Evolutionary conservation across 1,140 invertebrate species (phyloP).

Genomic region (Oryctes rhinoceros): DNA sequence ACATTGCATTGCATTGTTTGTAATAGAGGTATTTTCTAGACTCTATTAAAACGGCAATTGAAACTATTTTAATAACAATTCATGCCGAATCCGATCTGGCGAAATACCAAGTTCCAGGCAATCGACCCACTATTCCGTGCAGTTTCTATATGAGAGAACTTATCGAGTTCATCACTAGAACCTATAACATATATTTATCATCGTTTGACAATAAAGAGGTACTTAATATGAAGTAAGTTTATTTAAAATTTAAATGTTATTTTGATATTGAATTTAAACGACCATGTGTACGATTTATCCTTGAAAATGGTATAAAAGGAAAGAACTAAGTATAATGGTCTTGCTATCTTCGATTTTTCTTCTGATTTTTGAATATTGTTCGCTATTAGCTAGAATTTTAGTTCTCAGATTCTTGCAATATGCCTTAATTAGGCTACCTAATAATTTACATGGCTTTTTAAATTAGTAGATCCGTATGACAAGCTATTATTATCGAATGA

Average conservation of each 20-base stretch:
- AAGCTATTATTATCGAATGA: too few relatives aligned
- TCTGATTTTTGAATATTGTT: too few relatives aligned
- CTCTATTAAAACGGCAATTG: slow-evolving; percentile 85
- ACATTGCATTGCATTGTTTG: neutral
- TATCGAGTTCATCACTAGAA: slow-evolving; percentile 85
- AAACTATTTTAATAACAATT: slow-evolving; percentile 79
- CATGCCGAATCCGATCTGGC: slow-evolving; percentile 64
- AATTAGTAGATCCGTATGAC: too few relatives aligned
- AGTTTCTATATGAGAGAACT: slow-evolving; percentile 95
- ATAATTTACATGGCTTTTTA: too few relatives aligned
- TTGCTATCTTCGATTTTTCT: too few relatives aligned
- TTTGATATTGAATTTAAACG: too few relatives aligned
- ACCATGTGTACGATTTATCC: too few relatives aligned
- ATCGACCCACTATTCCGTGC: slow-evolving; percentile 61
- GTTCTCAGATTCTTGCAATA: too few relatives aligned
- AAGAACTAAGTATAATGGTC: too few relatives aligned
- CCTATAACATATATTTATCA: slow-evolving; percentile 76
- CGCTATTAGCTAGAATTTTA: too few relatives aligned
- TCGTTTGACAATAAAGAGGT: slow-evolving; percentile 77
- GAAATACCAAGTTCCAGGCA: slow-evolving; percentile 61
- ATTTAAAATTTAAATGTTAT: neutral
- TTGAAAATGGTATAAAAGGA: too few relatives aligned
- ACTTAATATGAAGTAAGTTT: slow-evolving; percentile 73
- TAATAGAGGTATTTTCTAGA: slow-evolving; percentile 60
- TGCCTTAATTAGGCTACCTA: too few relatives aligned